These are phyloP conservation scores for Nineta flava DNA, from an alignment of 2,888 invertebrate species.

Conservation along the genomic window DNA sequence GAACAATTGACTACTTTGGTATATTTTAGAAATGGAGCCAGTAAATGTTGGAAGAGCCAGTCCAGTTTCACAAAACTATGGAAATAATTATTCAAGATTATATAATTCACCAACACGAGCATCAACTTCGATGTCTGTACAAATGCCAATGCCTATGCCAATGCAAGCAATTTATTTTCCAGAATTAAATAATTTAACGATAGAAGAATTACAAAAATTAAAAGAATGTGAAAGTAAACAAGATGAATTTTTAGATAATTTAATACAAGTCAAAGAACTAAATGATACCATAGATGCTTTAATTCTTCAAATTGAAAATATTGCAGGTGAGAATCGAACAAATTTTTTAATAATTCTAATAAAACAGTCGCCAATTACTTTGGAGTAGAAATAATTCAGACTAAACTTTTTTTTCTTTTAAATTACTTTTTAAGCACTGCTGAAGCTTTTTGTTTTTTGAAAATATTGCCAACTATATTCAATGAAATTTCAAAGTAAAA, in stretches of 20 bases:
- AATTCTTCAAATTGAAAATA: slow-evolving; percentile 52
- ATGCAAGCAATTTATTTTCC: slow-evolving; percentile 24
- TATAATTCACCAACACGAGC: not conserved
- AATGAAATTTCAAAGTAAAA: no score
- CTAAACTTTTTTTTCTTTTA: no score
- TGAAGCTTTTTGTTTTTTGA: no score
- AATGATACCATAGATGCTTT: slow-evolving; percentile 54
- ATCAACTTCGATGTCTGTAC: slow-evolving; percentile 8
- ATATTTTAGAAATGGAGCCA: not conserved
- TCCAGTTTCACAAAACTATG: slow-evolving; percentile 4
- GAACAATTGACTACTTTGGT: no score
- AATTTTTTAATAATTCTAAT: slow-evolving; percentile 23
- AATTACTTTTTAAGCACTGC: no score
- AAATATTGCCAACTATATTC: no score
- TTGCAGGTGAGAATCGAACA: slow-evolving; percentile 26
- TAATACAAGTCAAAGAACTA: slow-evolving; percentile 48
- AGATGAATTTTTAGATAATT: slow-evolving; percentile 55
- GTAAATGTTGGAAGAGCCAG: slow-evolving; percentile 1
- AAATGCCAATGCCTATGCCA: slow-evolving; percentile 1
- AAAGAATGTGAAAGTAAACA: slow-evolving; percentile 53
- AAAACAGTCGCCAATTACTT: no score
- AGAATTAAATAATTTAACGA: slow-evolving; percentile 30
- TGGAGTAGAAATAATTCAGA: no score
- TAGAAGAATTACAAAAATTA: slow-evolving; percentile 53
- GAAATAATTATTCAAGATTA: not conserved